Evolutionary conservation across 2,797 vertebrate species (phyloP).

Genomic region (Nyctalus aviator): DNA sequence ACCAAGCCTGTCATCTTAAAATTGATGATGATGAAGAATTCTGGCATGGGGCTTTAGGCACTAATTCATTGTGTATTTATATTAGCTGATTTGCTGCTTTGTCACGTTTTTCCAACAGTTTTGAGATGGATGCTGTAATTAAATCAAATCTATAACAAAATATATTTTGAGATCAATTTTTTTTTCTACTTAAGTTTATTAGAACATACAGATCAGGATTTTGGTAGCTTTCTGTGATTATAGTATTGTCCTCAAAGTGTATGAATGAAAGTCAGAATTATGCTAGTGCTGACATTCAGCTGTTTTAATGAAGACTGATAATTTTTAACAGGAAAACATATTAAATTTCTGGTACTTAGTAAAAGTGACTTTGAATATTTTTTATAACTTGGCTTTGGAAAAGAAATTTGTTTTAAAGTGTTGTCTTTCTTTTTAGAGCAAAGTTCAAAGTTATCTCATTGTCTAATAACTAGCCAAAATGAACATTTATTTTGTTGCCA

Average conservation of each 20-base stretch:
- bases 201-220: constrained; percentile 17
- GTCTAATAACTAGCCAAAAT: not conserved
- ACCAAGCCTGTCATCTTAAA: constrained; percentile 24
- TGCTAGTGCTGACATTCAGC: not conserved
- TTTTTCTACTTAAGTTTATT: constrained; percentile 1
- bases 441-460: constrained; percentile 3
- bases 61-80: constrained; percentile 45
- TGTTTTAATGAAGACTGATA: constrained; percentile 7
- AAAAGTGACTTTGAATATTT: constrained; percentile 25
- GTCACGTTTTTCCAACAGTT: constrained; percentile 26
- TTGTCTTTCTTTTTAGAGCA: constrained; percentile 44
- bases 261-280: constrained; percentile 43
- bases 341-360: constrained; percentile 2
- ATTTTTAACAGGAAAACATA: constrained; percentile 5
- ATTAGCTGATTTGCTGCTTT: constrained; percentile 48
- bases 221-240: not conserved
- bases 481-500: constrained; percentile 22
- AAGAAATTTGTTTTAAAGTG: constrained; percentile 7
- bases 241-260: not conserved
- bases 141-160: constrained; percentile 54
- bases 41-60: not conserved
- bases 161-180: constrained; percentile 31
- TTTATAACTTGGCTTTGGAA: not conserved
- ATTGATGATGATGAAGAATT: constrained; percentile 26
- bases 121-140: constrained; percentile 45